Percentiles rank a stretch among this genome's conserved stretches.
Conservation (phyloP, 2,797 vertebrate species). For the Otolemur crassicaudatus region DNA sequence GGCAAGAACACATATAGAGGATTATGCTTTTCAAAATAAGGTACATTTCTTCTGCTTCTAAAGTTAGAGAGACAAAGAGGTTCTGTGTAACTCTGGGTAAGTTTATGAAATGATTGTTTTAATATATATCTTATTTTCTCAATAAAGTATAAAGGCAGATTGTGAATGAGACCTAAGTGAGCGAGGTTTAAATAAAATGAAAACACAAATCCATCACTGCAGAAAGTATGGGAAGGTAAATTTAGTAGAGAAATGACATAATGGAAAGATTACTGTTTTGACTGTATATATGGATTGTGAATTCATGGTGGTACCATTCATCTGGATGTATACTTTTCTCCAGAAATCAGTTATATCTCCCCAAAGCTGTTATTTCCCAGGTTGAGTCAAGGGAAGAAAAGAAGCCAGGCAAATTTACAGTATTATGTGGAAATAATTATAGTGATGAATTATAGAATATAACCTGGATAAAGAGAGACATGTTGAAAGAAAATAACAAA, state of each 20-base stretch:
- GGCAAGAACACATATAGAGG: neutral
- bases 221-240: neutral
- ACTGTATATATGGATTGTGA: neutral
- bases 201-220: neutral
- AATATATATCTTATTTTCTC: neutral
- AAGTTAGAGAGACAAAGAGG: neutral
- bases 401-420: neutral
- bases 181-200: neutral
- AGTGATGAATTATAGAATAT: neutral
- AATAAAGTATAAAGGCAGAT: neutral
- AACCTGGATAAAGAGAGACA: neutral
- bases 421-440: neutral
- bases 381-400: neutral
- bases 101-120: neutral
- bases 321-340: neutral
- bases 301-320: neutral
- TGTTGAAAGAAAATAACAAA: neutral
- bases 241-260: neutral
- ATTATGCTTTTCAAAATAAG: neutral
- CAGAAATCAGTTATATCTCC: neutral
- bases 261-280: neutral
- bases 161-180: neutral
- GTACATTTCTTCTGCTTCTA: neutral
- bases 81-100: neutral
- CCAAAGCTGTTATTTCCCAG: neutral